phyloP scores from a whole-genome alignment of 2,113 vertebrate species.

The Dipodomys merriami region DNA sequence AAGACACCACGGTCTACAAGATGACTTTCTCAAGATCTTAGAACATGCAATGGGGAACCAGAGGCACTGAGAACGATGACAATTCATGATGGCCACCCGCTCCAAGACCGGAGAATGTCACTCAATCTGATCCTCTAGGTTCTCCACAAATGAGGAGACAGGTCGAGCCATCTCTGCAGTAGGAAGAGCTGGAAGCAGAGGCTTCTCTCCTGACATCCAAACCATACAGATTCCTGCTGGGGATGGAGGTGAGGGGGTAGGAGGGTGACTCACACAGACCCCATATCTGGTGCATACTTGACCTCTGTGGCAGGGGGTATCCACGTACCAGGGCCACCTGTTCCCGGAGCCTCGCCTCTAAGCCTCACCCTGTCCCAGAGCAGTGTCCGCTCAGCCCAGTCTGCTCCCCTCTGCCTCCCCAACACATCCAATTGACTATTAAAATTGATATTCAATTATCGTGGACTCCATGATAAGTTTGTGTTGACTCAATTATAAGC shows the following conservation, averaged over 20 bases:
- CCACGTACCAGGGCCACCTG: neutral
- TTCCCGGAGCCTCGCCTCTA: neutral
- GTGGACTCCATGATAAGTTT: neutral
- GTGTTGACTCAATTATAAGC: neutral
- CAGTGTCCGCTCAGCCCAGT: neutral
- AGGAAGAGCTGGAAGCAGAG: neutral
- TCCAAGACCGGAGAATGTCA: neutral
- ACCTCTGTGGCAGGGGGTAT: neutral
- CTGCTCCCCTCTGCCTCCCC: fast-evolving
- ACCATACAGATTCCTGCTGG: fast-evolving
- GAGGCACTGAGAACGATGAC: neutral
- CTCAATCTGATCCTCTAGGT: fast-evolving
- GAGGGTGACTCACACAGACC: too few species aligned
- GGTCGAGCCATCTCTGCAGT: fast-evolving
- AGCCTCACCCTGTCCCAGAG: slow-evolving; percentile 9
- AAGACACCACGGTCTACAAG: neutral
- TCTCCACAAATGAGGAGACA: fast-evolving
- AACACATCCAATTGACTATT: fast-evolving
- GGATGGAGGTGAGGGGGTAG: neutral
- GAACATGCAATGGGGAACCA: neutral
- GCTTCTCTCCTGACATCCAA: neutral
- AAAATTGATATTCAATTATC: neutral
- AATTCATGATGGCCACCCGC: fast-evolving
- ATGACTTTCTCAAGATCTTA: neutral
- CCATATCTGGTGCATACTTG: neutral